Base-by-base conservation (phyloP, 2,797 vertebrate genomes). In the Catharus ustulatus region DNA sequence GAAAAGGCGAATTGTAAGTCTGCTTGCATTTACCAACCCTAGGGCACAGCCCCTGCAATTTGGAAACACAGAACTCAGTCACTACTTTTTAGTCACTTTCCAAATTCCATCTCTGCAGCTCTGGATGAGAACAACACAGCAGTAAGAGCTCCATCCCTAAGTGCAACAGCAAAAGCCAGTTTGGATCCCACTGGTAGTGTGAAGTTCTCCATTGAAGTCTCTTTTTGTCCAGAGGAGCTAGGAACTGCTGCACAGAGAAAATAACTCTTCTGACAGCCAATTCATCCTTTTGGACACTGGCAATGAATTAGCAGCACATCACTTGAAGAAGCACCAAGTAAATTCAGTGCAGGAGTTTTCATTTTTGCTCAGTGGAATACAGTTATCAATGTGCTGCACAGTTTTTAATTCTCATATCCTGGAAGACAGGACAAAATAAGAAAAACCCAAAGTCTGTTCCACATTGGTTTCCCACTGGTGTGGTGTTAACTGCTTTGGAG, bases 391-490 rank as follows among this genome's bases (percentile, higher is more conserved):
- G 12, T 55, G 55, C 73, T 66, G 26, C 26, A 87, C 8, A n/a
- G 40, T 51, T 82, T 89, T 58, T 55, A 64, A 55, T 45, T 78
- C n/a, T 85, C 32, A 30, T 55, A 57, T 78, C 38, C 38, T 38
- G 15, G 21, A 88, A 78, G 19, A 68, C 9, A 52, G 27, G 27
- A 43, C 3, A 8, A 54, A 43, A 80, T 52, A 40, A 24, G 10
- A 78, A 76, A 58, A 45, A 23, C 10, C 4, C 22, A 7, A 58
- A 64, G 71, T 49, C 45, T 45, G 24, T 64, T 89, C 45, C 45
- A 36, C 4, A 11, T 0, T 15, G 15, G 5, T 27, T 94, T 90
- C 80, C 66, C 30, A 71, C 29, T 59, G 32, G 66, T 0, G 0
- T 23, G 32, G 20, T 40, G 55, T 73, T 82, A 90, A 82, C 32